phyloP scores from a whole-genome alignment of 2,113 vertebrate species.

The Apodemus sylvaticus region DNA sequence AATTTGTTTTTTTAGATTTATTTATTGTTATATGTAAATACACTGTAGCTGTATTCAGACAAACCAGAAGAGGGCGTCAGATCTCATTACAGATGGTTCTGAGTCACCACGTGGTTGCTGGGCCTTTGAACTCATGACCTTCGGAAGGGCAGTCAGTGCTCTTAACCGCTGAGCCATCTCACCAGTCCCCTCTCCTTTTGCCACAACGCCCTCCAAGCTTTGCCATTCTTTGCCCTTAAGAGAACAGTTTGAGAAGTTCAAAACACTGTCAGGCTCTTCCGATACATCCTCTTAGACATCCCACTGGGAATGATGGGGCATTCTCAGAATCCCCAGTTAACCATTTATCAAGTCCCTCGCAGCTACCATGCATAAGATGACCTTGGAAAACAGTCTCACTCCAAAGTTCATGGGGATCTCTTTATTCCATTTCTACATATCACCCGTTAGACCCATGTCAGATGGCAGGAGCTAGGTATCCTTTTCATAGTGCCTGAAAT shows the following conservation, averaged over 20 bases:
- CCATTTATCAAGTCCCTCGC: not conserved
- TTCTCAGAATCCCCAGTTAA: not conserved
- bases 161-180: no score
- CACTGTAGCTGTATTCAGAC: no score
- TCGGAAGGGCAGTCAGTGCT: no score
- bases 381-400: not conserved
- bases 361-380: not conserved
- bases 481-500: not conserved
- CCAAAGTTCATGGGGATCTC: not conserved
- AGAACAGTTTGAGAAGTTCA: not conserved
- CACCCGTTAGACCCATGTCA: no score
- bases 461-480: not conserved
- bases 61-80: no score
- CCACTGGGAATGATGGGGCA: not conserved
- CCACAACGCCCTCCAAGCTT: not conserved
- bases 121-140: no score
- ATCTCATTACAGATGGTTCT: no score
- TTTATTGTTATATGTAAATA: no score
- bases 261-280: not conserved
- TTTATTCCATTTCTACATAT: not conserved
- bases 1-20: no score
- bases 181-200: not conserved
- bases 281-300: not conserved
- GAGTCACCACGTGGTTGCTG: no score
- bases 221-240: not conserved